Evolutionary conservation across 2,888 invertebrate genomes (phyloP), one percentile per base, ranked within the genome.

Genomic region (Erannis defoliaria): DNA sequence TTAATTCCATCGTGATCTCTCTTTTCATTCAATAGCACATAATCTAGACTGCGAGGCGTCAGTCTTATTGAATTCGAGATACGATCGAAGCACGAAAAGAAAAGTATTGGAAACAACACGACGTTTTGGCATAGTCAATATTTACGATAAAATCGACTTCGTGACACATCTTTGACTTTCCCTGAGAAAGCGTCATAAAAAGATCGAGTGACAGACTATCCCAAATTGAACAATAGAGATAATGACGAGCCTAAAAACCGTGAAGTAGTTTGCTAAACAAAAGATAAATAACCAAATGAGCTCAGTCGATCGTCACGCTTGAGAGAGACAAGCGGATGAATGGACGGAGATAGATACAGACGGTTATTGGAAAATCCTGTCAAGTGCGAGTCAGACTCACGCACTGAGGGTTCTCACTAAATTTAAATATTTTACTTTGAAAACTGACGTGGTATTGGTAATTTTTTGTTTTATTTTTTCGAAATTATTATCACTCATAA

Each of bases 121-220:
- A 68, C 55, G 62, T 64, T 68, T 62, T 54, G 45, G 66, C 55
- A 57, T 64, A 64, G 62, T 60, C 56, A 64, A 67, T 63, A 72
- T 68, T 71, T 67, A 68, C 64, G 73, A 77, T 75, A 73, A 74
- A 73, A 79, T 74, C 71, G 55, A 64, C 70, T 68, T 76, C 77
- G 78, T 77, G 80, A 76, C 68, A 75, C 75, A 75, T 70, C 69
- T 69, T 66, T 42, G 56, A 77, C 78, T 79, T 79, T 80, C 78
- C 61, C 73, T 62, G 51, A 63, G 73, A 75, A 77, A 78, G 76
- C 76, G 72, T 69, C 73, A 74, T 73, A 75, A 73, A 77, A 76
- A 69, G 57, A 55, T 58, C 60, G 35, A 31, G 55, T 49, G 62
- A 55, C 55, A 45, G 45, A 48, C 42, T 53, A 56, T 69, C 62